Base-by-base conservation (phyloP, 2,113 vertebrate genomes). In the Pituophis catenifer region DNA sequence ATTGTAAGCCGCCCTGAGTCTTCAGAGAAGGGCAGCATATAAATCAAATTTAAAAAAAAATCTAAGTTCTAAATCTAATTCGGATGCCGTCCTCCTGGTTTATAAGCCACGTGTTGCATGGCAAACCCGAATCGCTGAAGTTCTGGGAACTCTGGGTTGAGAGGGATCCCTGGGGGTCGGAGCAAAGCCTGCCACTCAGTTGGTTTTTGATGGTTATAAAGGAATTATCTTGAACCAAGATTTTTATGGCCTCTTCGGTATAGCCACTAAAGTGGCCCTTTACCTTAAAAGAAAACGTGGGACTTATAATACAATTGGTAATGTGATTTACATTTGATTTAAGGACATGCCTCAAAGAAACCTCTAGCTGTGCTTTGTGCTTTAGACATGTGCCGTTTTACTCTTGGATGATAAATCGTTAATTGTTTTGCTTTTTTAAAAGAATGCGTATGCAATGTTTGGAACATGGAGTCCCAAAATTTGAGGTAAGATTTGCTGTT, bases 301-400 rank as follows among this genome's bases (percentile, higher is more conserved):
- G n/a, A 19, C 19, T 19, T 81, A 38, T 19, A 33, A 81, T 15
- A 38, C 3, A 38, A 33, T 33, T 2, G n/a, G 93, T 8, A 91
- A 54, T 87, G 94, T 98, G 98, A 97, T 98, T 98, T 98, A 89
- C 54, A 95, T 17, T 48, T 95, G 91, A 96, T 98, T 85, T 98
- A 98, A 98, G 98, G 98, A 98, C 98, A 97, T 96, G 94, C 93
- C n/a, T 90, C 94, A 89, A 94, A 95, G 0, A 5, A 70, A 8
- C 54, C 23, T 44, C 55, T 89, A 88, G 57, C n/a, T 57, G 5
- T 21, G n/a, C 9, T 59, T 58, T 57, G 5, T 21, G n/a, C 9
- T 59, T 58, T 62, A 38, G 19, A 13, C 26, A 15, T 15, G 12
- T 58, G 23, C 0, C 6, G 4, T 90, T 38, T 44, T 81, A 50